Conservation (phyloP, 2,113 vertebrate genomes). For the Panthera leo region DNA sequence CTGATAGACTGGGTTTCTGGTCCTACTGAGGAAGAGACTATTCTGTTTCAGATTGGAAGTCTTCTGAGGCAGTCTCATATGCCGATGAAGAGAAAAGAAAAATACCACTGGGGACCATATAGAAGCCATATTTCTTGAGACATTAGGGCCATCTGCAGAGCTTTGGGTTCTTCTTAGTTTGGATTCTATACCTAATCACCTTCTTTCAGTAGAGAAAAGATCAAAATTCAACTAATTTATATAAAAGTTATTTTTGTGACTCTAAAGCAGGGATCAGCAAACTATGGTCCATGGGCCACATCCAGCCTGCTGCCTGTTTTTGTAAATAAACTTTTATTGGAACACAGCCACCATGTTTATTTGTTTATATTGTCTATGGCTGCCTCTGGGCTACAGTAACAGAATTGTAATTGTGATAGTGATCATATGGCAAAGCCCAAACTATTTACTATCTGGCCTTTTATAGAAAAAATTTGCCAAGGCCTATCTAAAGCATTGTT, state of each 20-base stretch:
- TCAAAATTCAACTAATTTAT: not conserved
- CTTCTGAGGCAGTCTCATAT: not conserved
- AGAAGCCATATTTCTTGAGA: not conserved
- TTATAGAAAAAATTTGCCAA: not conserved
- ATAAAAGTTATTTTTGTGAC: slow-evolving; percentile 38
- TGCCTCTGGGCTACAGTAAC: not conserved
- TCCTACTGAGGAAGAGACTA: not conserved
- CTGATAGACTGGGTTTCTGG: not conserved
- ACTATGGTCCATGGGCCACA: not conserved
- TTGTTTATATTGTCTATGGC: not conserved
- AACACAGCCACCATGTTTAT: not conserved
- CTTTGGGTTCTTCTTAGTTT: not conserved
- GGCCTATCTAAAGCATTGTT: not conserved
- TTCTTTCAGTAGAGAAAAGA: not conserved
- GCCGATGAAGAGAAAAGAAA: not conserved
- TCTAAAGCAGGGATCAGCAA: not conserved
- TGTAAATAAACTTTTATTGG: slow-evolving; percentile 15
- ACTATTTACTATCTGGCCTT: not conserved
- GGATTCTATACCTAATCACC: not conserved
- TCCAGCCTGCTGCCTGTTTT: not conserved
- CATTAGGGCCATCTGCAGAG: not conserved
- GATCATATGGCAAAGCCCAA: not conserved
- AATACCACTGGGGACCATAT: not conserved
- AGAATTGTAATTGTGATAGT: not conserved
- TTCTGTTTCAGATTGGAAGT: not conserved